These are phyloP conservation scores for Ciconia boyciana DNA, from an alignment of 2,113 vertebrate genomes.

Conservation along the genomic window DNA sequence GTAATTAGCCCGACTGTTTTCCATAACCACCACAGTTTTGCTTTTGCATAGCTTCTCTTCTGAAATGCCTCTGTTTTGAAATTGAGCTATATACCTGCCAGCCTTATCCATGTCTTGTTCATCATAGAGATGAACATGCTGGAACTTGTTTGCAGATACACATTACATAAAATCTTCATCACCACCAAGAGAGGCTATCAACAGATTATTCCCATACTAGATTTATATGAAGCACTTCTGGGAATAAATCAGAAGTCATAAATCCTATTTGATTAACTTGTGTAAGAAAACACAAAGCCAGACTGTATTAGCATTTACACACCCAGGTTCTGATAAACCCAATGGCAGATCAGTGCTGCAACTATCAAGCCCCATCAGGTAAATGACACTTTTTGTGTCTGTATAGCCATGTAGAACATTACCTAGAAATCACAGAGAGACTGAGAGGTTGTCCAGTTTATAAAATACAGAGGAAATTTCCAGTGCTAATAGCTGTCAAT, in stretches of 20 bases:
- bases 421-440: not conserved
- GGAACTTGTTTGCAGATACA: slow-evolving; percentile 29
- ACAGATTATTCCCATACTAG: not conserved
- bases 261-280: not conserved
- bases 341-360: not conserved
- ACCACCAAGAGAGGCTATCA: not conserved
- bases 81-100: not conserved
- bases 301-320: not conserved
- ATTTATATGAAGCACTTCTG: not conserved
- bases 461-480: not conserved
- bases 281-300: not conserved
- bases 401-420: not conserved
- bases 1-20: not conserved
- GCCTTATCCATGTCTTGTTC: not conserved
- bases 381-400: not conserved
- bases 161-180: not conserved
- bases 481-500: not conserved
- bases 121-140: slow-evolving; percentile 5
- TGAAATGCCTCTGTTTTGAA: not conserved
- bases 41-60: not conserved
- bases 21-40: not conserved
- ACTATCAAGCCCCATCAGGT: not conserved
- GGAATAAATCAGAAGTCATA: not conserved
- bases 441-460: not conserved
- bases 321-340: not conserved